A percentile compares a stretch with the other conserved stretches of the same genome.
These are phyloP conservation scores for Zaprionus ghesquierei DNA, from an alignment of 1,140 invertebrate genomes.

Conservation along the genomic window DNA sequence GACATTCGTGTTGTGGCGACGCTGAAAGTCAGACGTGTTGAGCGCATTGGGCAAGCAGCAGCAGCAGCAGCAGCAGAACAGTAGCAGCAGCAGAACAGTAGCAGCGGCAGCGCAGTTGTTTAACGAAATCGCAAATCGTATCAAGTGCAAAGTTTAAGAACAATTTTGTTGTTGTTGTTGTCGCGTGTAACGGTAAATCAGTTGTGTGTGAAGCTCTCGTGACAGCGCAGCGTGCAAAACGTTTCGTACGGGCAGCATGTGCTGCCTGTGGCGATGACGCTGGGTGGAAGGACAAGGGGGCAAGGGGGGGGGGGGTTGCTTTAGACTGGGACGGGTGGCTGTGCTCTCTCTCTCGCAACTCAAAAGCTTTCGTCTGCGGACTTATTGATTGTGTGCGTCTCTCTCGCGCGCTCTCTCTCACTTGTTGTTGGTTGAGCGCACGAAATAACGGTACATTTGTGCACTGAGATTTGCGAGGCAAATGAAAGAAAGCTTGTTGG, in stretches of 20 bases:
- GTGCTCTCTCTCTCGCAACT: not conserved
- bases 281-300: not conserved
- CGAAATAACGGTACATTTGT: constrained; percentile 51
- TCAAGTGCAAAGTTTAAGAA: not conserved
- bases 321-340: not conserved
- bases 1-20: constrained; percentile 80
- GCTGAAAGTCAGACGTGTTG: constrained; percentile 77
- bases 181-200: not conserved
- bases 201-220: not conserved
- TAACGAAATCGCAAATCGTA: not conserved
- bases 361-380: constrained; percentile 34
- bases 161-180: not conserved
- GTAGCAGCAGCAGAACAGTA: not conserved
- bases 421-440: constrained; percentile 45
- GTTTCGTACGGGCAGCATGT: constrained; percentile 43
- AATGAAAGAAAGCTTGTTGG: constrained; percentile 32
- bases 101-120: constrained; percentile 3
- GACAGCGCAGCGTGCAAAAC: constrained; percentile 10
- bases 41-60: constrained; percentile 38
- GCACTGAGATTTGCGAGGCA: constrained; percentile 33
- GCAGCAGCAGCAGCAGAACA: constrained; percentile 11
- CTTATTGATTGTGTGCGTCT: constrained; percentile 57
- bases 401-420: constrained; percentile 15
- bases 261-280: constrained; percentile 42
- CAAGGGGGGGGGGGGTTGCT: not conserved